Conservation (phyloP, 2,797 vertebrate species). For the Morelia viridis region DNA sequence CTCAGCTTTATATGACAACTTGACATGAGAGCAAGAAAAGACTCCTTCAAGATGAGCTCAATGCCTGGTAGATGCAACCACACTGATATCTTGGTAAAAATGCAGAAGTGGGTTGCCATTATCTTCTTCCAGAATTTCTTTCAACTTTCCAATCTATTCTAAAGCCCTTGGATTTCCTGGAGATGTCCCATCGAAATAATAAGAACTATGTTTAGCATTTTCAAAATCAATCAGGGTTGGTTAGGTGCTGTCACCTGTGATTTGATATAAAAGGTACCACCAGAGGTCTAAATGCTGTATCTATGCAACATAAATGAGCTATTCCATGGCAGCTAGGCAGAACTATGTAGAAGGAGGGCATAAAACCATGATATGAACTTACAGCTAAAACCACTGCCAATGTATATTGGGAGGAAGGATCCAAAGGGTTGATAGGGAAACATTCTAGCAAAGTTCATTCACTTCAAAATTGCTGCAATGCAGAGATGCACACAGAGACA, state of each 20-base stretch:
- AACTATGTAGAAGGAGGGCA: background rate
- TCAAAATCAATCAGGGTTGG: background rate
- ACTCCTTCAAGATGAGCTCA: background rate
- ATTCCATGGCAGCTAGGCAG: background rate
- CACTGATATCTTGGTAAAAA: background rate
- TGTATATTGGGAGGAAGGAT: constrained; percentile 25
- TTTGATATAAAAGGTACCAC: background rate
- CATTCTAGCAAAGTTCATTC: constrained; percentile 4
- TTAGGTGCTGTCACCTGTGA: background rate
- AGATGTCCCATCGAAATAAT: background rate
- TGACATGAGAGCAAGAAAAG: background rate
- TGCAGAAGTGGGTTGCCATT: background rate
- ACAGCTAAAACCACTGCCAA: constrained; percentile 25
- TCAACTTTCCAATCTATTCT: background rate
- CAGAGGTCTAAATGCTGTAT: background rate
- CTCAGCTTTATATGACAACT: background rate
- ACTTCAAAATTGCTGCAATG: constrained; percentile 33
- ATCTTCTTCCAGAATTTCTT: background rate
- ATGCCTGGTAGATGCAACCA: background rate
- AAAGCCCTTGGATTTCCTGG: background rate
- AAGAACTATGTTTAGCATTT: background rate
- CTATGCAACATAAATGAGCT: background rate
- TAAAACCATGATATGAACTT: background rate
- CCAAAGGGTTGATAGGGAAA: constrained; percentile 6
- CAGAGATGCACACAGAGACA: background rate